Evolutionary conservation across 2,113 vertebrate species (phyloP).

Genomic region (Macrotus californicus): DNA sequence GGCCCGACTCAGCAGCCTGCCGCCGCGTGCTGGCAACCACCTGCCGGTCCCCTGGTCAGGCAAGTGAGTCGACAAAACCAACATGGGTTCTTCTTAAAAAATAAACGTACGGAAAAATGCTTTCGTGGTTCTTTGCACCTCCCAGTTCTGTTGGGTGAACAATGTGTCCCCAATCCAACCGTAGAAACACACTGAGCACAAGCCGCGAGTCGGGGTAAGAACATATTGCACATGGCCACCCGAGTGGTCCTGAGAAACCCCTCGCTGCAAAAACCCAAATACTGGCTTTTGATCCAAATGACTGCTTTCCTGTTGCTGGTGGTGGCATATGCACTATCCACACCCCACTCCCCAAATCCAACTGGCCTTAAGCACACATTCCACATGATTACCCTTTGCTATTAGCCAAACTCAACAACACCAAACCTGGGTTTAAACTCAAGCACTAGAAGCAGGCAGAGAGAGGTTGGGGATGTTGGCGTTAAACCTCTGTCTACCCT

Average conservation of each 20-base stretch:
- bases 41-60: not conserved
- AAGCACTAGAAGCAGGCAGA: accelerated
- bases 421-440: not conserved
- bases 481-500: not conserved
- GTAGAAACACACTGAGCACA: not conserved
- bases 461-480: not conserved
- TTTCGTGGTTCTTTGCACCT: not conserved
- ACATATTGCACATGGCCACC: slow-evolving; percentile 76
- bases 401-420: not conserved
- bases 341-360: not conserved
- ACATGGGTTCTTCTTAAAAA: not conserved
- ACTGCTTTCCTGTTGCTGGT: not conserved
- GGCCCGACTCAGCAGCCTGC: accelerated
- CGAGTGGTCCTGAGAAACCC: slow-evolving; percentile 66
- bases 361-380: not conserved
- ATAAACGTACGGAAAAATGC: not conserved
- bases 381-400: not conserved
- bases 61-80: not conserved
- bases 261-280: not conserved
- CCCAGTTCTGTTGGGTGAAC: not conserved
- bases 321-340: accelerated
- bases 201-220: slow-evolving; percentile 37
- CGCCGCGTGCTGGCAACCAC: not conserved
- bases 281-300: slow-evolving; percentile 32
- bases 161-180: not conserved